Conservation (phyloP, 1,140 invertebrate species). For the Drosophila repletoides region DNA sequence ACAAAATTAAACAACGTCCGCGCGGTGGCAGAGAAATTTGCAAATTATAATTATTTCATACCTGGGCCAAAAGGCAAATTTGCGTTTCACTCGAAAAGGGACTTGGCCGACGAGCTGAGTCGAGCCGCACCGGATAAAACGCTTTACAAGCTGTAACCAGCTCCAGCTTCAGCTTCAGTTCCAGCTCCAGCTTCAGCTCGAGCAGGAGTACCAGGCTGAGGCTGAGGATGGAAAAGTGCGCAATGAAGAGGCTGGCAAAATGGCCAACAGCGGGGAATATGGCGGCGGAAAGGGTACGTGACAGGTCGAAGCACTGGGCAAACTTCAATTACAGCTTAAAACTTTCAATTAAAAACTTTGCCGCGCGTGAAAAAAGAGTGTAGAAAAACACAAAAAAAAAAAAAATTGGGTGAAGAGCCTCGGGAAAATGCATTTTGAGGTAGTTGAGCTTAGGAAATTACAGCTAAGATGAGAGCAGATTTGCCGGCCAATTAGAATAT, state of each 20-base stretch:
- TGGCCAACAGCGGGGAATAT: conserved; percentile 23
- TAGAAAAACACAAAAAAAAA: conserved; percentile 2
- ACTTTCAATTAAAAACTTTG: conserved; percentile 68
- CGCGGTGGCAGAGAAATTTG: conserved; percentile 36
- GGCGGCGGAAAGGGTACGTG: conserved; percentile 10
- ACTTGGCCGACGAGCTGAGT: conserved; percentile 13
- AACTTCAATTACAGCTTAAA: conserved; percentile 69
- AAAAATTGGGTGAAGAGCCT: conserved; percentile 8
- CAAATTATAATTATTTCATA: conserved; percentile 68
- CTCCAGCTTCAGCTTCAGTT: background rate
- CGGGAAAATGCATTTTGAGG: conserved; percentile 38
- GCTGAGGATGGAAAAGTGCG: conserved; percentile 38
- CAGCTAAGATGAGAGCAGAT: conserved; percentile 28
- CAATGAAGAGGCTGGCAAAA: conserved; percentile 55
- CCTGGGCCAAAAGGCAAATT: conserved; percentile 59
- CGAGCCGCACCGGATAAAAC: conserved; percentile 45
- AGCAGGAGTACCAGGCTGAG: background rate
- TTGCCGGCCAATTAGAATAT: conserved; percentile 33
- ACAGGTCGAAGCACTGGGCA: conserved; percentile 53
- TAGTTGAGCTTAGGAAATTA: conserved; percentile 35
- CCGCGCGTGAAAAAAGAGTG: conserved; percentile 47
- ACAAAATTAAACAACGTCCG: conserved; percentile 60
- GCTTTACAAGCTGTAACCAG: conserved; percentile 47
- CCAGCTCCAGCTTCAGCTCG: background rate
- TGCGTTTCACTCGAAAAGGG: conserved; percentile 54